Percentiles rank a stretch among this genome's conserved stretches.
Evolutionary conservation across 2,113 vertebrate species (phyloP).

Genomic region (Rhipidura dahli): DNA sequence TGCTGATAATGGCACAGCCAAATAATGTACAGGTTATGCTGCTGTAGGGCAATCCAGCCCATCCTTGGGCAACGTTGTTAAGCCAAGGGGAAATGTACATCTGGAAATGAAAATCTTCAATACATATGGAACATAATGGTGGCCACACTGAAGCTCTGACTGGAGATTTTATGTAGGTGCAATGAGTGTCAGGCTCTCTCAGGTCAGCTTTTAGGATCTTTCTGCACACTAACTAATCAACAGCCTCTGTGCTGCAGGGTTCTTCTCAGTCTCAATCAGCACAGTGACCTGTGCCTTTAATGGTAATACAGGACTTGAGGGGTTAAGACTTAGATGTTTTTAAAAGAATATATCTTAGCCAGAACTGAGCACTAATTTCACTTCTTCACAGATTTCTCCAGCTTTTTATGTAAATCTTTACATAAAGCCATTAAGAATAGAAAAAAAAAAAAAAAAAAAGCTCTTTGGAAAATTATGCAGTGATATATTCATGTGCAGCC

Average conservation of each 20-base stretch:
- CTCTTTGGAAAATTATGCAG: conserved; percentile 21
- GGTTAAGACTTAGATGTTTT: neutral
- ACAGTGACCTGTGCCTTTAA: neutral
- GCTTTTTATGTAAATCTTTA: conserved; percentile 21
- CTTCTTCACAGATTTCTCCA: neutral
- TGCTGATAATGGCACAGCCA: neutral
- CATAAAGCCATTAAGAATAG: conserved; percentile 28
- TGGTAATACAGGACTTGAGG: neutral
- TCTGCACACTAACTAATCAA: neutral
- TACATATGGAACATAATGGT: neutral
- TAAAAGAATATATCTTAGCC: neutral
- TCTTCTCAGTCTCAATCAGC: neutral
- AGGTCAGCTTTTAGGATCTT: neutral
- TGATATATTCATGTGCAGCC: neutral
- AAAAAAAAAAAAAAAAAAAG: conserved; percentile 26
- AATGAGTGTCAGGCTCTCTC: neutral
- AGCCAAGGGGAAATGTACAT: neutral
- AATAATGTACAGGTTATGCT: neutral
- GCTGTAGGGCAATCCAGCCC: neutral
- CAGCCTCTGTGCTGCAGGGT: neutral
- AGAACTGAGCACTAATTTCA: neutral
- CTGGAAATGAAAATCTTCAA: neutral
- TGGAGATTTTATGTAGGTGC: neutral
- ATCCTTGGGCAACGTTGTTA: neutral
- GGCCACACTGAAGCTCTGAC: neutral